Evolutionary conservation across 2,888 invertebrate species (phyloP).

Genomic region (Scaptomyza reducta): DNA sequence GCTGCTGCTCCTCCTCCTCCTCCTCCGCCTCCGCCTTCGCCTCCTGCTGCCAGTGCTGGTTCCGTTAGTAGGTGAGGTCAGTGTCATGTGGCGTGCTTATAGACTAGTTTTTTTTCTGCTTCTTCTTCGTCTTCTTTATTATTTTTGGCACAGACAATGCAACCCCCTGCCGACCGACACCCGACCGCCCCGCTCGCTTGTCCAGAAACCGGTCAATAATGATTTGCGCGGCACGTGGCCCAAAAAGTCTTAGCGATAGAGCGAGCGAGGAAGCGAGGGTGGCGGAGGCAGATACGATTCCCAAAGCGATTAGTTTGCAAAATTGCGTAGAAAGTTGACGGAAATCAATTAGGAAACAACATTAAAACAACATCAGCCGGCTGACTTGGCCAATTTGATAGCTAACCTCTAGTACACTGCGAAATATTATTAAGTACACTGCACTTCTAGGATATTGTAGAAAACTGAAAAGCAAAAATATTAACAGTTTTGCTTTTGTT

Average conservation of each 20-base stretch:
- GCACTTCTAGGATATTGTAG: no score
- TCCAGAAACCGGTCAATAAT: slow-evolving; percentile 50
- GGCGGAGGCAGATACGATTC: slow-evolving; percentile 12
- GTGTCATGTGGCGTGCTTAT: slow-evolving; percentile 77
- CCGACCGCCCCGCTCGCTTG: background rate
- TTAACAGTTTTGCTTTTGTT: no score
- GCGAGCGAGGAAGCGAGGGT: no score
- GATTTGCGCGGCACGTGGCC: slow-evolving; percentile 56
- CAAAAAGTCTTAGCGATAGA: background rate
- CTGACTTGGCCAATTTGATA: slow-evolving; percentile 30
- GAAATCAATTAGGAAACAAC: slow-evolving; percentile 72
- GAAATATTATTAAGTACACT: no score
- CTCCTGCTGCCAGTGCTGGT: slow-evolving; percentile 47
- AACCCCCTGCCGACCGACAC: background rate
- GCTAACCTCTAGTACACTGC: background rate
- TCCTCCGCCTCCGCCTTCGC: slow-evolving; percentile 7
- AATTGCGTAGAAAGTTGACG: slow-evolving; percentile 43
- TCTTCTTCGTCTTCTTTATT: background rate
- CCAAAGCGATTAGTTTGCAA: slow-evolving; percentile 38
- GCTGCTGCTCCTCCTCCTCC: slow-evolving; percentile 9
- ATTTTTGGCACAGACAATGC: slow-evolving; percentile 51
- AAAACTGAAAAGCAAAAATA: no score
- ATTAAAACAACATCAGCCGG: slow-evolving; percentile 64
- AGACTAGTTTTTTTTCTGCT: slow-evolving; percentile 61
- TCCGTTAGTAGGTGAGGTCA: slow-evolving; percentile 82